Base-by-base conservation (phyloP, 2,888 invertebrate species). In the Lasioglossum figueresi region DNA sequence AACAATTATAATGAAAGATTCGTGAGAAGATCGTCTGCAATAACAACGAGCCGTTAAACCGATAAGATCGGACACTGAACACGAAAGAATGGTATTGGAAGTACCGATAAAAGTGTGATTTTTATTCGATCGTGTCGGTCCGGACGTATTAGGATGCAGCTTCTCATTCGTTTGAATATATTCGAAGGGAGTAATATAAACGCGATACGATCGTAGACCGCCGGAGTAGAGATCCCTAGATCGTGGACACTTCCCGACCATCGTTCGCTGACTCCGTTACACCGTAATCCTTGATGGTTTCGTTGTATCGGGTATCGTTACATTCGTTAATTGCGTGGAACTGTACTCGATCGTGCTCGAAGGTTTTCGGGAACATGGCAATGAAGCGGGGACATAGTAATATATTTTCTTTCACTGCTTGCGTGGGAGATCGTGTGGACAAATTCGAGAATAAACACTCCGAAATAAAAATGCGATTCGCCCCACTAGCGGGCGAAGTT, bases 21-120 rank as follows among this genome's bases (percentile, higher is more conserved):
- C 75, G 59, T 72, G 76, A 52, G 78, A 66, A 80, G 43, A 52
- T 82, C 37, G 77, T 45, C n/a, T 37, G 37, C 52, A 45, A 27
- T 70, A 45, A 19, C 5, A 40, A 19, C 8, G 56, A 63, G 59
- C 73, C 82, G 77, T 76, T 73, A 70, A 77, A 71, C 72, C 76
- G 90, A 90, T 89, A 86, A 78, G 76, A 84, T 77, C 73, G 73
- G 19, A 27, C 59, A 56, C 71, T 75, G 73, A 82, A 66, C 59
- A 45, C 63, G 82, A 56, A 34, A 48, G 71, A 73, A 73, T 71
- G 0, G 34, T 40, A 76, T 23, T 63, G 52, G 34, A 73, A 52
- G 73, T 31, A 77, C 43, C 88, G 82, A 89, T 82, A 85, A 88
- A 80, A 76, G 56, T 71, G 31, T 59, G 78, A 83, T 85, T 83